A percentile compares a stretch with the other conserved stretches of the same genome.
phyloP scores from a whole-genome alignment of 2,797 vertebrate species.

The Acanthurus leucopareius region DNA sequence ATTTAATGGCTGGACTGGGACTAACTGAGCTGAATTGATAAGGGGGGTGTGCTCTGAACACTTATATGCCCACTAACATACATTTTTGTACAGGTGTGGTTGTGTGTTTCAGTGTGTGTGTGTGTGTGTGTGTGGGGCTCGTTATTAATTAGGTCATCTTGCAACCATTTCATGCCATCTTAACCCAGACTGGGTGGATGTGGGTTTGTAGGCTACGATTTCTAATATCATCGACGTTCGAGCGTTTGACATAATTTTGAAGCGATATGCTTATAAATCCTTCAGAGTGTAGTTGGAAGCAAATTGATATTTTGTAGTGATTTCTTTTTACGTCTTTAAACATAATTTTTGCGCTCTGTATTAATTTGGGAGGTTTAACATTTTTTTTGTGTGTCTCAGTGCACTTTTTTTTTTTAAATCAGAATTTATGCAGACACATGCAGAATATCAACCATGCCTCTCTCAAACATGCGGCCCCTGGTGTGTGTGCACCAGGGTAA shows the following conservation, averaged over 20 bases:
- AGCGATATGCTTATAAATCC: not conserved
- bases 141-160: slow-evolving; percentile 80
- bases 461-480: slow-evolving; percentile 54
- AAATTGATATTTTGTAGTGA: slow-evolving; percentile 17
- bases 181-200: slow-evolving; percentile 51
- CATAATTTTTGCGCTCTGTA: not conserved
- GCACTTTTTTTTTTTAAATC: slow-evolving; percentile 49
- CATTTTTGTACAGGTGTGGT: slow-evolving; percentile 43
- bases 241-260: slow-evolving; percentile 15
- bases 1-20: slow-evolving; percentile 84
- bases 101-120: slow-evolving; percentile 5
- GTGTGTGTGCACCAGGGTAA: slow-evolving; percentile 58
- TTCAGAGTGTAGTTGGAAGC: not conserved
- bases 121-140: slow-evolving; percentile 33
- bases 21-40: slow-evolving; percentile 88
- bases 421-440: slow-evolving; percentile 74
- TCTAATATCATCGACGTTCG: slow-evolving; percentile 23
- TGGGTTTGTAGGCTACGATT: slow-evolving; percentile 55
- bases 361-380: slow-evolving; percentile 28
- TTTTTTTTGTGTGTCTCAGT: slow-evolving; percentile 27
- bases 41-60: slow-evolving; percentile 79
- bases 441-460: slow-evolving; percentile 73
- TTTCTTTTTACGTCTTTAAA: not conserved
- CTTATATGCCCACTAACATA: slow-evolving; percentile 83
- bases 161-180: slow-evolving; percentile 72